These are phyloP conservation scores for Platycheirus rosarum DNA, from an alignment of 2,888 invertebrate species.

Conservation along the genomic window DNA sequence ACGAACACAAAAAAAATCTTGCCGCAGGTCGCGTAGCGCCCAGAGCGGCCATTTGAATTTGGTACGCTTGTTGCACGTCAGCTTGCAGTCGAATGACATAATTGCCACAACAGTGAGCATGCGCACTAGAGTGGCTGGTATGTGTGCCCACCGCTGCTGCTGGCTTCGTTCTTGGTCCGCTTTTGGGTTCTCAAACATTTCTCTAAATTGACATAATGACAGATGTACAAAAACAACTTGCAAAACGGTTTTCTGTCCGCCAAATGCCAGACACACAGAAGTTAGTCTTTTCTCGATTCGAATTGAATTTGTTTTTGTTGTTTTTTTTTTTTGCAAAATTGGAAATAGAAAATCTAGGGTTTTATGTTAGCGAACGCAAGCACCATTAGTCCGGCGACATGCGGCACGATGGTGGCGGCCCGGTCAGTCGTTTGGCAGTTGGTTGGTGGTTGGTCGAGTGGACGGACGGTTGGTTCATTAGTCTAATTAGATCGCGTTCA, in stretches of 20 bases:
- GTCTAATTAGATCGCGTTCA: slow-evolving; percentile 75
- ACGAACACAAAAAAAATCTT: neutral
- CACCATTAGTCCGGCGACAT: slow-evolving; percentile 71
- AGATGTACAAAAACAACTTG: slow-evolving; percentile 76
- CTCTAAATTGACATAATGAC: slow-evolving; percentile 78
- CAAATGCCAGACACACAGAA: slow-evolving; percentile 62
- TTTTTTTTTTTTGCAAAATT: slow-evolving; percentile 36
- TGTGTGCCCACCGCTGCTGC: neutral
- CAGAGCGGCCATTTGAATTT: slow-evolving; percentile 75
- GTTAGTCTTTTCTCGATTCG: slow-evolving; percentile 47
- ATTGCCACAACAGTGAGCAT: slow-evolving; percentile 75
- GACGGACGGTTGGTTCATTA: slow-evolving; percentile 74
- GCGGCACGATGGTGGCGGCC: slow-evolving; percentile 22
- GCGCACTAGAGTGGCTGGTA: neutral
- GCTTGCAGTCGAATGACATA: slow-evolving; percentile 77
- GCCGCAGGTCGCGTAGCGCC: slow-evolving; percentile 49
- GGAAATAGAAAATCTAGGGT: slow-evolving; percentile 72
- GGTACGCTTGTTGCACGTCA: slow-evolving; percentile 78
- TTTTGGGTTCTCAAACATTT: slow-evolving; percentile 75
- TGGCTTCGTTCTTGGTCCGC: slow-evolving; percentile 61
- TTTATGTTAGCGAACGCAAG: slow-evolving; percentile 33
- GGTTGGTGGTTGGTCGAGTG: slow-evolving; percentile 59
- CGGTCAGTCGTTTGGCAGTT: slow-evolving; percentile 48
- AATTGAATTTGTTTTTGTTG: slow-evolving; percentile 50
- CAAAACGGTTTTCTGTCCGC: slow-evolving; percentile 70